Percentiles rank a stretch among this genome's conserved stretches.
Conservation (phyloP, 2,113 vertebrate species). For the Alouatta palliata region DNA sequence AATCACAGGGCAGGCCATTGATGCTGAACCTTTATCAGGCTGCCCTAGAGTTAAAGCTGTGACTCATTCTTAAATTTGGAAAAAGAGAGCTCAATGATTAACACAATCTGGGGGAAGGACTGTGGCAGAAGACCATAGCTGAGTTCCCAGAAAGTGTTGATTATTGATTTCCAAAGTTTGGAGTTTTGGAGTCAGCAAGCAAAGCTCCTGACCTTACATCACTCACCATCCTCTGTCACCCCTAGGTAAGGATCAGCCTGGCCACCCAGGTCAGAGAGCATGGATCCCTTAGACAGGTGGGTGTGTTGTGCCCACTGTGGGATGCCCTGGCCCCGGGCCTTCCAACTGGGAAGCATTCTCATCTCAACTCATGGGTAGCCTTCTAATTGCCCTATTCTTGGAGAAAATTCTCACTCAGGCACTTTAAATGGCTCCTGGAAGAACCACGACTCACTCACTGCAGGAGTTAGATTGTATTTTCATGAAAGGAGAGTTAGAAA, state of each 20-base stretch:
- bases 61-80: slow-evolving; percentile 56
- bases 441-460: neutral
- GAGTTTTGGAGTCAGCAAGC: neutral
- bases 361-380: neutral
- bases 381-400: neutral
- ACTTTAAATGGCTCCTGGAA: neutral
- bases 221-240: slow-evolving; percentile 24
- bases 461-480: neutral
- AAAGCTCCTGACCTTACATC: neutral
- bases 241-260: rapidly evolving
- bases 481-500: neutral
- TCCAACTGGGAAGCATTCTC: neutral
- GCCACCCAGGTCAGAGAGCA: neutral
- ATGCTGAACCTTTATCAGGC: slow-evolving; percentile 27
- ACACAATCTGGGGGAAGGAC: slow-evolving; percentile 23
- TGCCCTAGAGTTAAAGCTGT: neutral
- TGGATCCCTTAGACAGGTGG: neutral
- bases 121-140: neutral
- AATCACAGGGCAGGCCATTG: slow-evolving; percentile 55
- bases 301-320: neutral
- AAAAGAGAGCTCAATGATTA: slow-evolving; percentile 64
- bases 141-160: slow-evolving; percentile 18
- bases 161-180: neutral
- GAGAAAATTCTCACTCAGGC: neutral
- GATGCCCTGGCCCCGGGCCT: neutral